Evolutionary conservation across 2,113 vertebrate genomes (phyloP), one percentile per base, ranked within the genome.

Genomic region (Melanerpes formicivorus): DNA sequence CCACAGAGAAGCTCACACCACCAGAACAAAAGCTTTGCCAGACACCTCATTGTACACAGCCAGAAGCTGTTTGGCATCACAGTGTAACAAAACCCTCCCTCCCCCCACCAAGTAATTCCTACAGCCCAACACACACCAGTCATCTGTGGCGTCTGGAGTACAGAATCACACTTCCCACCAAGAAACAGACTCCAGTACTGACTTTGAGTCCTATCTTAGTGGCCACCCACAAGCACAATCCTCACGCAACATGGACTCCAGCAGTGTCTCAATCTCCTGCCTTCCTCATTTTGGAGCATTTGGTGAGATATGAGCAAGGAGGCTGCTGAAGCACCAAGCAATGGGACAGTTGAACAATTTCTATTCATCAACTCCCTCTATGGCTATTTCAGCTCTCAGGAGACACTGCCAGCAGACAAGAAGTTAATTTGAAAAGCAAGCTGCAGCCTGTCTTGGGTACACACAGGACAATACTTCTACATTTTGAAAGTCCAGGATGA

Each of bases 61-160:
- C 25, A 54, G 17, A 64, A 78, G 22, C 25, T 74, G 17, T 37
- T 62, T 79, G 64, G 21, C 27, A 46, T n/a, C 26, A 13, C 0
- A 15, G 18, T 0, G 0, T 15, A 56, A 78, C 9, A 37, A 52
- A 54, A 88, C 23, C 30, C 0, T 1, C 11, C 17, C 13, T 22
- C 11, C 54, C 1, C 2, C 11, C 8, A 73, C 22, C 4, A 69
- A 65, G 27, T n/a, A 71, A 58, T 14, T 26, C 17, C 60, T 62
- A 0, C 4, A 46, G 30, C 11, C 14, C 17, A 52, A 64, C 30
- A 71, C 73, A 27, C 11, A 74, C 17, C 48, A 40, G 71, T 55
- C n/a, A 73, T 9, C 34, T 29, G 26, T 69, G 22, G 29, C 21
- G 14, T 8, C 25, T 64, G 58, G 16, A 83, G 25, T 0, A 56